Evolutionary conservation across 2,113 vertebrate genomes (phyloP).

Genomic region (Eulemur rufifrons): DNA sequence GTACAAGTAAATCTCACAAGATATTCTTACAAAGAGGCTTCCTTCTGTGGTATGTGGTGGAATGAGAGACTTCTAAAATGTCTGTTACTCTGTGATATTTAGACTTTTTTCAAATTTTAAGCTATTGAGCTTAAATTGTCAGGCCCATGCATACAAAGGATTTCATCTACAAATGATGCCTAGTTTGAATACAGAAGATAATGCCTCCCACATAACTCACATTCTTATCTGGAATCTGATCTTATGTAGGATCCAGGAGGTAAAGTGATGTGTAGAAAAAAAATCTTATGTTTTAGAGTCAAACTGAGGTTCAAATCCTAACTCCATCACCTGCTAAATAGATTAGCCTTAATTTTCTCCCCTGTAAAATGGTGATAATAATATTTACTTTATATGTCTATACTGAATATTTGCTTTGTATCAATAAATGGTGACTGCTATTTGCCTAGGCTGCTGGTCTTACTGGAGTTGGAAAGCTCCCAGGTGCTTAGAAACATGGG

Average conservation of each 20-base stretch:
- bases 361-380: slow-evolving; percentile 66
- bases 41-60: not conserved
- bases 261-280: not conserved
- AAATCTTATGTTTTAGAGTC: slow-evolving; percentile 30
- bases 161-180: slow-evolving; percentile 32
- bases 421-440: slow-evolving; percentile 50
- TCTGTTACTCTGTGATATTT: slow-evolving; percentile 23
- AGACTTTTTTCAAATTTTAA: not conserved
- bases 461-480: slow-evolving; percentile 35
- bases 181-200: not conserved
- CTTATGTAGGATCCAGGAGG: not conserved
- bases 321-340: slow-evolving; percentile 40
- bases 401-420: slow-evolving; percentile 64
- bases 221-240: not conserved
- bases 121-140: not conserved
- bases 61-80: not conserved
- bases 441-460: slow-evolving; percentile 52
- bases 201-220: not conserved
- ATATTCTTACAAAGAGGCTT: not conserved
- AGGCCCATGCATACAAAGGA: not conserved
- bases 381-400: slow-evolving; percentile 59
- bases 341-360: slow-evolving; percentile 64
- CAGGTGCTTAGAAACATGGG: slow-evolving; percentile 48
- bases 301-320: slow-evolving; percentile 47
- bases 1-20: slow-evolving; percentile 22